phyloP scores from a whole-genome alignment of 2,888 invertebrate species.

The Oxystoma pomonae region DNA sequence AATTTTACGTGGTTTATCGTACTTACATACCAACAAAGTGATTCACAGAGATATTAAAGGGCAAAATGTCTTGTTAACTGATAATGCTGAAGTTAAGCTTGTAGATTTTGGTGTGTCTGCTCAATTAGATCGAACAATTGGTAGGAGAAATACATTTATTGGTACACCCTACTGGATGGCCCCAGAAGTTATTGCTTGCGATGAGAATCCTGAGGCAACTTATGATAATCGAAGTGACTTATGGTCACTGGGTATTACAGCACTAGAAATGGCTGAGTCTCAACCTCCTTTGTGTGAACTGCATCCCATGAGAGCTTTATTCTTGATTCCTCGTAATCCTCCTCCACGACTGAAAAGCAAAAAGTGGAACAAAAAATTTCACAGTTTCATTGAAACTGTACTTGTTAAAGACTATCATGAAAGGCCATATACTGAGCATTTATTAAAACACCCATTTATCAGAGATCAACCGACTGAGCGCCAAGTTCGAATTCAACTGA shows the following conservation, averaged over 20 bases:
- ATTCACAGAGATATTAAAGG: slow-evolving; percentile 99
- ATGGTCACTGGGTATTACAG: slow-evolving; percentile 94
- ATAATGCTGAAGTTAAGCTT: slow-evolving; percentile 99
- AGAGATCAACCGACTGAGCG: slow-evolving; percentile 98
- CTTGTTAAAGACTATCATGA: slow-evolving; percentile 97
- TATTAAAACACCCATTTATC: slow-evolving; percentile 96
- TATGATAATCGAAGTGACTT: slow-evolving; percentile 96
- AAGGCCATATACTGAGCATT: slow-evolving; percentile 96
- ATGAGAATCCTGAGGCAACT: slow-evolving; percentile 99
- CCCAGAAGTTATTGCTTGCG: slow-evolving; percentile 99
- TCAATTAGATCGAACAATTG: slow-evolving; percentile 98
- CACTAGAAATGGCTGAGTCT: slow-evolving; percentile 99
- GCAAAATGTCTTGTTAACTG: slow-evolving; percentile 98
- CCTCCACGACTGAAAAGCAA: slow-evolving; percentile 97
- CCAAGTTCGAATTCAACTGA: slow-evolving; percentile 96
- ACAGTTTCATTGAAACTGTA: slow-evolving; percentile 96
- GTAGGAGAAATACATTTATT: slow-evolving; percentile 97
- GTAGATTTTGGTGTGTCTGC: slow-evolving; percentile 99
- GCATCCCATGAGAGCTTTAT: slow-evolving; percentile 85
- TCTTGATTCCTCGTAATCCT: slow-evolving; percentile 68
- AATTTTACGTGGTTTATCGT: slow-evolving; percentile 91
- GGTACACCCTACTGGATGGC: slow-evolving; percentile 99
- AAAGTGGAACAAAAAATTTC: slow-evolving; percentile 98
- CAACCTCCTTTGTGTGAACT: slow-evolving; percentile 98
- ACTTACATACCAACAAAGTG: slow-evolving; percentile 97